phyloP scores from a whole-genome alignment of 2,888 invertebrate genomes.

The Macrophya annulata region DNA sequence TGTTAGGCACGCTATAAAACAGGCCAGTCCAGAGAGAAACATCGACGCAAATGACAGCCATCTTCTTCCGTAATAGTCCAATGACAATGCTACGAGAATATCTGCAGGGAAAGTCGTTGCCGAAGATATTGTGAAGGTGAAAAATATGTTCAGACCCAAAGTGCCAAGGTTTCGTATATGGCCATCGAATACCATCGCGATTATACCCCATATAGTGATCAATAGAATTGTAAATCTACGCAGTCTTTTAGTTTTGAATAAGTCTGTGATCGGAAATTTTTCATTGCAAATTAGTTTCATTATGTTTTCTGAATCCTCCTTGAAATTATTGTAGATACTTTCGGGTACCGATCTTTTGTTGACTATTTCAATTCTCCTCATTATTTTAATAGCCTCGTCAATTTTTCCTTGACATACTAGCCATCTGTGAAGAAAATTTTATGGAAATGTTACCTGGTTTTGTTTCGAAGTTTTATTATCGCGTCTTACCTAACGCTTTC shows the following conservation, averaged over 20 bases:
- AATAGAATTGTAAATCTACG: slow-evolving; percentile 68
- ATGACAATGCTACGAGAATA: slow-evolving; percentile 86
- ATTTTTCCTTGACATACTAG: slow-evolving; percentile 67
- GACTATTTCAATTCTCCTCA: slow-evolving; percentile 79
- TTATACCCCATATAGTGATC: slow-evolving; percentile 84
- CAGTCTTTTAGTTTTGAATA: slow-evolving; percentile 77
- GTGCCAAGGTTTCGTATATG: slow-evolving; percentile 92
- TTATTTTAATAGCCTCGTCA: slow-evolving; percentile 79
- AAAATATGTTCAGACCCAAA: slow-evolving; percentile 88
- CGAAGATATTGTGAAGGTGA: slow-evolving; percentile 90
- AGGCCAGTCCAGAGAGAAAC: slow-evolving; percentile 89
- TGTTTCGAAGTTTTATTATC: not conserved
- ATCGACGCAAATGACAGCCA: slow-evolving; percentile 91
- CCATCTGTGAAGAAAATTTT: slow-evolving; percentile 58
- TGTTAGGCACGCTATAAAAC: slow-evolving; percentile 88
- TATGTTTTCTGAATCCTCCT: slow-evolving; percentile 70
- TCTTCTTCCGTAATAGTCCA: slow-evolving; percentile 89
- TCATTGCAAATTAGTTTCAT: slow-evolving; percentile 56
- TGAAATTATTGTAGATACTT: slow-evolving; percentile 80
- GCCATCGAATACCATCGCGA: slow-evolving; percentile 91
- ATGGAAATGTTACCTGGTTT: not conserved
- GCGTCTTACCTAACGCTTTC: slow-evolving; percentile 80
- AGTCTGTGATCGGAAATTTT: slow-evolving; percentile 69
- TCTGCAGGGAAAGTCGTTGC: slow-evolving; percentile 91
- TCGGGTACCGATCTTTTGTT: slow-evolving; percentile 80